Evolutionary conservation across 2,797 vertebrate genomes (phyloP).

Genomic region (Peromyscus aztecus): DNA sequence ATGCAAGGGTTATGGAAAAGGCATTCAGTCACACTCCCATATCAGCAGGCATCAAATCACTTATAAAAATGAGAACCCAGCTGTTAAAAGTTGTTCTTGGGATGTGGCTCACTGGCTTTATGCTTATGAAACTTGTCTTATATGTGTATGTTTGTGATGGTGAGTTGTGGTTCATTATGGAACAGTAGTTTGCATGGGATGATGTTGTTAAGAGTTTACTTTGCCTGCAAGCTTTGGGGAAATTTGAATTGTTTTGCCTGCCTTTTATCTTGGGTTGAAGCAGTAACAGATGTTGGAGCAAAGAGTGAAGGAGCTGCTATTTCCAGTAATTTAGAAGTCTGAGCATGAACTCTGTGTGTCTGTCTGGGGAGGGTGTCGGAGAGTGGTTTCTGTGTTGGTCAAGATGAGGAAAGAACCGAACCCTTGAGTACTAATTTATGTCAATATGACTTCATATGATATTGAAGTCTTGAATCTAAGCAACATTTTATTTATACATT

Average conservation of each 20-base stretch:
- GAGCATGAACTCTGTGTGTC: background rate
- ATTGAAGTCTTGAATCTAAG: conserved; percentile 30
- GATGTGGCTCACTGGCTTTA: background rate
- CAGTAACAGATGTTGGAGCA: background rate
- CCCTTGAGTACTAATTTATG: background rate
- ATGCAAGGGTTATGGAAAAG: background rate
- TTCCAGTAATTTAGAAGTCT: conserved; percentile 39
- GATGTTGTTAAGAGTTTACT: conserved; percentile 20
- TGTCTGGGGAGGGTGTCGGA: background rate
- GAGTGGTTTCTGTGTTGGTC: background rate
- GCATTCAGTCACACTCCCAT: too few relatives aligned
- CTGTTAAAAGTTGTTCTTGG: background rate
- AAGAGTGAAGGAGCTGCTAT: conserved; percentile 9
- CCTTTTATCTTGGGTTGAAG: conserved; percentile 43
- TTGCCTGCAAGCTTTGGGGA: background rate
- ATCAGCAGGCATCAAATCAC: background rate
- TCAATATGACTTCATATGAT: conserved; percentile 27
- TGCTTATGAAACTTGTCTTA: background rate
- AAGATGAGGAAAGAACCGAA: conserved; percentile 31
- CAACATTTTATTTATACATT: conserved; percentile 18
- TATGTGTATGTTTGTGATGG: background rate
- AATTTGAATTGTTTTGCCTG: conserved; percentile 47
- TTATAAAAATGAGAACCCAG: background rate
- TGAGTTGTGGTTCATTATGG: background rate
- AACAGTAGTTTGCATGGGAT: conserved; percentile 21